Evolutionary conservation across 2,797 vertebrate genomes (phyloP), one percentile per base, ranked within the genome.

Genomic region (Cetoscarus ocellatus): DNA sequence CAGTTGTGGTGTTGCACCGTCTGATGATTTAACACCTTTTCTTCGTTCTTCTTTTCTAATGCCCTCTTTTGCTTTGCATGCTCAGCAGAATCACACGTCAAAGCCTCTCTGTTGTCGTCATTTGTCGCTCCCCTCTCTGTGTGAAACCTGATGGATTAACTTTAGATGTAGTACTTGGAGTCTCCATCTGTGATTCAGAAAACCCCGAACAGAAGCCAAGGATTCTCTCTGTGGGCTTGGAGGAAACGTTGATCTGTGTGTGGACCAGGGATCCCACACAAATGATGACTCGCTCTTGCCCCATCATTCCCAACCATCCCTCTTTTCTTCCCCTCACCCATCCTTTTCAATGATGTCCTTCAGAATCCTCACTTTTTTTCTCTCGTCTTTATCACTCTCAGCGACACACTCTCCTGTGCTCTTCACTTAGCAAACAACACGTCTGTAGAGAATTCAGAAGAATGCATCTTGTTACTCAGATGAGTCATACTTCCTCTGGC

Each of bases 401-500:
- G 73, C 38, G 55, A 75, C 63, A 81, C 75, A 61, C 80, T 88
- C 82, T 86, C 81, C 68, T 63, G 78, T 82, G 86, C 89, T 92
- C 87, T 85, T 86, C 86, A 85, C 90, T 93, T 91, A 89, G 91
- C 91, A 92, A 92, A 93, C 91, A 92, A 88, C 90, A 88, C 51
- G 88, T 92, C 92, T 93, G 86, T 87, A 67, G 91, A 93, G 92
- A 91, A 91, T 93, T 92, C 86, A 78, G 83, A 95, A 93, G 93
- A 94, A 94, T 93, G 88, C 88, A 84, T 94, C 91, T 90, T 92
- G 91, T 93, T 95, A 91, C 91, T 93, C 77, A 80, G 91, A 92
- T 95, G 95, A 95, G 90, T 95, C 95, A 95, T 92, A 92, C 93
- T 95, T 95, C 94, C 94, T 95, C 91, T 95, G 91, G 93, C 88